Conservation (phyloP, 2,888 invertebrate genomes). For the Liposcelis brunnea region DNA sequence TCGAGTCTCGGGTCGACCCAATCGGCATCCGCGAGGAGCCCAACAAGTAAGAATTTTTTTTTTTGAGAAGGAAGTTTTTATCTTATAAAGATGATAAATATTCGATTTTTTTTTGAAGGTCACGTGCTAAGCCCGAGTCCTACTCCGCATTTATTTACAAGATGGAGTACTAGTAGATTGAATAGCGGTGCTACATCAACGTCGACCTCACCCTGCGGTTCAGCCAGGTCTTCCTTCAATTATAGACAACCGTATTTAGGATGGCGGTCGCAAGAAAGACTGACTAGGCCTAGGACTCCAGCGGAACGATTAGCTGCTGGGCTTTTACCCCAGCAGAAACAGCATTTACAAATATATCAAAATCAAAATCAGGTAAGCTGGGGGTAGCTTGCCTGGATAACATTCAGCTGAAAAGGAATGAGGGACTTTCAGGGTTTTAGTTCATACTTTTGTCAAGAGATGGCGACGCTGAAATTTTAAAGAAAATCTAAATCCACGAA, state of each 20-base stretch:
- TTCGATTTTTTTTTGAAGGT: conserved; percentile 19
- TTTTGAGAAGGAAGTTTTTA: background rate
- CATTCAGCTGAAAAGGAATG: too few species aligned
- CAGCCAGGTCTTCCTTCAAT: conserved; percentile 56
- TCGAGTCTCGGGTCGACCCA: conserved; percentile 24
- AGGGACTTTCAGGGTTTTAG: too few species aligned
- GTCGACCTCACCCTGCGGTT: conserved; percentile 41
- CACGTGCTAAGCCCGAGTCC: conserved; percentile 26
- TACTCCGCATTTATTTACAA: conserved; percentile 29
- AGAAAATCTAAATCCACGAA: too few species aligned
- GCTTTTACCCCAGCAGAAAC: conserved; percentile 28
- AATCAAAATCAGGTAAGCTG: conserved; percentile 4
- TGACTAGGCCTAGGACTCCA: conserved; percentile 63
- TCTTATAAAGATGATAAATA: background rate
- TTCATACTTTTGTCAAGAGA: too few species aligned
- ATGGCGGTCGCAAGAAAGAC: conserved; percentile 72
- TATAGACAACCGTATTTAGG: conserved; percentile 78
- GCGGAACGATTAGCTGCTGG: conserved; percentile 52
- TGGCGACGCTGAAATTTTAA: too few species aligned
- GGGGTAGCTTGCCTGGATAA: too few species aligned
- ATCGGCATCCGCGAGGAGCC: conserved; percentile 16
- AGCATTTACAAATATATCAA: conserved; percentile 9
- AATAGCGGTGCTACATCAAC: conserved; percentile 35
- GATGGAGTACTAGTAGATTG: conserved; percentile 33
- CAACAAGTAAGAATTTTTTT: conserved; percentile 14